Conservation (phyloP, 1,140 invertebrate species). For the Anastatus disparis region DNA sequence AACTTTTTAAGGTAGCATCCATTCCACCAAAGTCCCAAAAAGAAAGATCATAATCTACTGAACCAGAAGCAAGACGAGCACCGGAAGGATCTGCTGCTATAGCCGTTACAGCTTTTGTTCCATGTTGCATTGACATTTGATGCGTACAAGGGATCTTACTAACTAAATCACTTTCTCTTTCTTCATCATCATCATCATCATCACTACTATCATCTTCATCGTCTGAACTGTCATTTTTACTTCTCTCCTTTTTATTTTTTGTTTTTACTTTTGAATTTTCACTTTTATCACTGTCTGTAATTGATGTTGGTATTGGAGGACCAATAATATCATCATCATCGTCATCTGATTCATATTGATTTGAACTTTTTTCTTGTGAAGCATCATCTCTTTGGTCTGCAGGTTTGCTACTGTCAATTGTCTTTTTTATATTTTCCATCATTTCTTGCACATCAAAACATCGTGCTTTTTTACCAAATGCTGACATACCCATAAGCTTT, state of each 20-base stretch:
- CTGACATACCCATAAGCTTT: constrained; percentile 78
- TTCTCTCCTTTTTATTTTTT: constrained; percentile 27
- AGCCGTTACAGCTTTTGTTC: constrained; percentile 86
- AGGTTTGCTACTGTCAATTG: constrained; percentile 56
- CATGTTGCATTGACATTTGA: constrained; percentile 87
- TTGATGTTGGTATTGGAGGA: constrained; percentile 66
- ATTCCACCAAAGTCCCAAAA: constrained; percentile 99
- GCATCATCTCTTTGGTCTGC: constrained; percentile 59
- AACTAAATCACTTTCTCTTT: constrained; percentile 66
- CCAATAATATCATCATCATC: constrained; percentile 69
- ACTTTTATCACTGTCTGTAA: constrained; percentile 42
- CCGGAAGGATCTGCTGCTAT: constrained; percentile 92
- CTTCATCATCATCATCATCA: constrained; percentile 68
- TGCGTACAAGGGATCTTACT: constrained; percentile 81
- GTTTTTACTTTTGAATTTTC: constrained; percentile 39
- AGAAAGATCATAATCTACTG: constrained; percentile 93
- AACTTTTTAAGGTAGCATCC: constrained; percentile 90
- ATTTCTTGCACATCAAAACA: constrained; percentile 75
- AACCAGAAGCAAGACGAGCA: constrained; percentile 90
- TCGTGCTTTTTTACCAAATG: constrained; percentile 83
- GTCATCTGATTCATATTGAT: constrained; percentile 48
- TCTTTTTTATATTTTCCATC: constrained; percentile 63
- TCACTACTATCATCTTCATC: constrained; percentile 54
- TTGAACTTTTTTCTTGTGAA: constrained; percentile 50
- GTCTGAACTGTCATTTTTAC: constrained; percentile 50